Conservation (phyloP, 2,113 vertebrate species). For the Tamias sibiricus region DNA sequence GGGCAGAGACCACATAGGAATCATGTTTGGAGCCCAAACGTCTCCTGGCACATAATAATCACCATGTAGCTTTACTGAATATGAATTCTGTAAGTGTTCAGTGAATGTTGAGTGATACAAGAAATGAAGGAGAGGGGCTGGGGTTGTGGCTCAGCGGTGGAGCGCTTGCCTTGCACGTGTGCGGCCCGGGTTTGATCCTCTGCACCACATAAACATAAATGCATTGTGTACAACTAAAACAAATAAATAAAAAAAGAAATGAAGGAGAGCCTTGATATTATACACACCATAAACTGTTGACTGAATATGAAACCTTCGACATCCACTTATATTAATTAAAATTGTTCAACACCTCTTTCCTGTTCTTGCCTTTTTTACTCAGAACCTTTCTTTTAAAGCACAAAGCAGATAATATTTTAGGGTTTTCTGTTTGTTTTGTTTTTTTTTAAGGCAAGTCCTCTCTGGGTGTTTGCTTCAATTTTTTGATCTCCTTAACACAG, state of each 20-base stretch:
- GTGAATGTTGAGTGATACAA: not conserved
- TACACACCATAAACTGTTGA: not conserved
- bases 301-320: not conserved
- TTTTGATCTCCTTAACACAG: not conserved
- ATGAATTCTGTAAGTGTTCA: not conserved
- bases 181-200: too few species aligned
- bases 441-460: not conserved
- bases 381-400: constrained; percentile 22
- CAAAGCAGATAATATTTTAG: not conserved
- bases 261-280: not conserved
- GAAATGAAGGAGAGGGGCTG: not conserved
- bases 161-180: too few species aligned
- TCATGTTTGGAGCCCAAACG: not conserved
- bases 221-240: too few species aligned
- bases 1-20: not conserved
- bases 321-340: not conserved
- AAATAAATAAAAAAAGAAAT: too few species aligned
- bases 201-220: too few species aligned
- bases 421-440: not conserved
- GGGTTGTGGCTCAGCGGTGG: too few species aligned
- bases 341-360: not conserved
- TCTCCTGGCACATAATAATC: not conserved
- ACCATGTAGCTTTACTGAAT: not conserved
- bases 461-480: not conserved
- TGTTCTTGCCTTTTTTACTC: not conserved